Evolutionary conservation across 2,888 invertebrate genomes (phyloP), one percentile per base, ranked within the genome.

Genomic region (Apamea anceps): DNA sequence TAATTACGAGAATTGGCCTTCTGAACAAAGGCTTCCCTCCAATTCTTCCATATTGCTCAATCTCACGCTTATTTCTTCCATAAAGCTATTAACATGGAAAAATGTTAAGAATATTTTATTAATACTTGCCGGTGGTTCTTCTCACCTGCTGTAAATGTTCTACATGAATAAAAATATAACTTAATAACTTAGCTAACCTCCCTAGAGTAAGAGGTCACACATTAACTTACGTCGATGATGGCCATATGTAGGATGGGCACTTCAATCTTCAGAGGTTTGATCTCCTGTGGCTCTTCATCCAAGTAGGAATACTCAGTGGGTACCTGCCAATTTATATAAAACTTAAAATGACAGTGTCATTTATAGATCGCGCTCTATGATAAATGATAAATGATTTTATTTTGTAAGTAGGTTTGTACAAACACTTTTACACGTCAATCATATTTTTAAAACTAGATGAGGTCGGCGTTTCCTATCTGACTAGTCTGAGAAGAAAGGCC

Each of bases 241-340:
- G 96, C 96, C 95, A 96, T 95, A 66, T 96, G 96, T 21, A 96
- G 88, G 70, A 96, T 95, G 1, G 96, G 96, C 5, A 96, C 93
- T 87, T 96, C 96, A 6, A 96, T 78, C 65, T 94, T 93, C 3
- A 93, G 84, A 0, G 95, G 95, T 74, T 92, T 91, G 37, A 94
- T 92, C 79, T 94, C 93, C 63, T 94, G 94, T 0, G 95, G 94
- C 73, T 96, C 95, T 0, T 96, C 95, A 57, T 95, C 95, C 76
- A 95, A 85, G 77, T 96, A 96, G 0, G 94, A 91, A 71, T 92
- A 91, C 12, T 94, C 94, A 2, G 84, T 90, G 28, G 93, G 92
- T 65, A 90, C 84, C 92, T 95, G 92, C 75, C 85, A 91, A 89
- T 92, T 91, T 81, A 37, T 18, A n/a, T 37, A 12, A 37, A 25